A percentile compares a stretch with the other conserved stretches of the same genome.
Evolutionary conservation across 2,113 vertebrate species (phyloP).

Genomic region (Oryzias javanicus): DNA sequence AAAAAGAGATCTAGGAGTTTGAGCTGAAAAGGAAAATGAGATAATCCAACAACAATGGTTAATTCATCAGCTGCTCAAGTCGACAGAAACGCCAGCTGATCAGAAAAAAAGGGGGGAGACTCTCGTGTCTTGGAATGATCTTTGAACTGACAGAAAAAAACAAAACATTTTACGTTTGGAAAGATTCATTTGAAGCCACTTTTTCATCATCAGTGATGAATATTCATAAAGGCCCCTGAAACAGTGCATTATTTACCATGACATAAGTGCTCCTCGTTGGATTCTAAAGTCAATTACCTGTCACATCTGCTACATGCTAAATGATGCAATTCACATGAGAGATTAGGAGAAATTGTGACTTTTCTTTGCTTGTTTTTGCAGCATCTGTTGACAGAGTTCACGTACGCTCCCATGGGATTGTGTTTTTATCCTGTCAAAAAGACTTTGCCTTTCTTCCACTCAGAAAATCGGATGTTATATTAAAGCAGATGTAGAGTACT

Average conservation of each 20-base stretch:
- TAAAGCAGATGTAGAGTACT: too few relatives aligned
- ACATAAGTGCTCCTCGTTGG: constrained; percentile 47
- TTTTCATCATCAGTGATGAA: constrained; percentile 57
- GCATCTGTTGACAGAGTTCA: constrained; percentile 70
- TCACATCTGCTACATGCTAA: constrained; percentile 69
- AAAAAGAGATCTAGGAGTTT: constrained; percentile 65
- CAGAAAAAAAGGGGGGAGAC: neutral
- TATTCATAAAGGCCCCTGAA: constrained; percentile 62
- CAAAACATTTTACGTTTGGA: constrained; percentile 10
- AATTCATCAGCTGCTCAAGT: constrained; percentile 65
- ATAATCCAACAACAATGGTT: constrained; percentile 67
- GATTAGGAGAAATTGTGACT: constrained; percentile 51
- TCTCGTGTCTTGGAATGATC: neutral
- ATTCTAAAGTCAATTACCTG: constrained; percentile 70
- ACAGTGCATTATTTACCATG: constrained; percentile 71
- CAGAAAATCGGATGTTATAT: too few relatives aligned
- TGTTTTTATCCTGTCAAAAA: constrained; percentile 43
- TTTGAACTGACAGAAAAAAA: constrained; percentile 2
- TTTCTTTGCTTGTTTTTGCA: constrained; percentile 45
- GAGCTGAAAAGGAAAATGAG: constrained; percentile 60
- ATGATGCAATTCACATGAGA: constrained; percentile 64
- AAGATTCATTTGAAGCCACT: constrained; percentile 45
- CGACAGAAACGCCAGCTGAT: constrained; percentile 19
- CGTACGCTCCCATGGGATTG: constrained; percentile 53
- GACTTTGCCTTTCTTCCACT: too few relatives aligned